Conservation (phyloP, 2,113 vertebrate genomes). For the Macaca fascicularis region T2T-MFA8v1.1 NC_088392.1:73862001-73862500, state of each 20-base stretch:
- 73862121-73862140: background rate
- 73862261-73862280: background rate
- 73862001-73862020: fast-evolving
- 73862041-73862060: background rate
- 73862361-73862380: background rate
- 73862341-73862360: background rate
- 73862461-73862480: too few species aligned
- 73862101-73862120: background rate
- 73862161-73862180: background rate
- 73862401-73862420: too few species aligned
- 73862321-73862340: too few species aligned
- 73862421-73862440: too few species aligned
- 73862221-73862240: background rate
- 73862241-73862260: background rate
- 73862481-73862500: too few species aligned
- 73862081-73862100: background rate
- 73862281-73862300: background rate
- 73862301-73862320: background rate
- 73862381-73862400: too few species aligned
- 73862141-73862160: background rate
- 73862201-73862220: background rate
- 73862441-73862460: too few species aligned
- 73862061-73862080: background rate
- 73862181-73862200: background rate
- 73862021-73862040: background rate